These are phyloP conservation scores for Lutjanus erythropterus DNA, from an alignment of 2,113 vertebrate genomes.

Conservation along the genomic window DNA sequence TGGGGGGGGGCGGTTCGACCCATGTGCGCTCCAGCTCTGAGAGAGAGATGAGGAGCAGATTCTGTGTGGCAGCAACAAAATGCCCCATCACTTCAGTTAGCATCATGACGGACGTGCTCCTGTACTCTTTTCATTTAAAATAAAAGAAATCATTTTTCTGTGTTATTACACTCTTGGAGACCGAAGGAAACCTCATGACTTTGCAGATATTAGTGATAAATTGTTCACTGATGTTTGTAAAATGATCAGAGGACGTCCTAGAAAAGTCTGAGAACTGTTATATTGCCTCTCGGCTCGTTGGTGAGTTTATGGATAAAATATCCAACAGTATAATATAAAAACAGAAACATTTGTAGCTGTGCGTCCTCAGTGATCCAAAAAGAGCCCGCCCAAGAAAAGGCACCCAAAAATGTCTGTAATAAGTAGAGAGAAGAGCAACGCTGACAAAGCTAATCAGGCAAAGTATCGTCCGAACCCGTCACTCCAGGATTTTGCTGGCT, in stretches of 20 bases:
- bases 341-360: not conserved
- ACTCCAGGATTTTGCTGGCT: too few relatives aligned
- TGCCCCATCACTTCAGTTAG: conserved; percentile 45
- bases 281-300: not conserved
- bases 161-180: conserved; percentile 2
- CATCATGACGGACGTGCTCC: conserved; percentile 32
- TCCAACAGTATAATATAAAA: not conserved
- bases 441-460: not conserved
- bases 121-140: conserved; percentile 36
- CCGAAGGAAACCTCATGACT: conserved; percentile 38
- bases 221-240: conserved; percentile 51
- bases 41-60: conserved; percentile 78
- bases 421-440: not conserved
- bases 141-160: conserved; percentile 18
- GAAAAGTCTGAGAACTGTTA: conserved; percentile 36
- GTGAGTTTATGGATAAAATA: conserved; percentile 24
- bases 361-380: not conserved
- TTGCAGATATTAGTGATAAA: conserved; percentile 58
- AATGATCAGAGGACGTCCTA: conserved; percentile 55
- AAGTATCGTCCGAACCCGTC: too few relatives aligned
- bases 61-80: conserved; percentile 75
- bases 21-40: conserved; percentile 26
- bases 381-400: not conserved
- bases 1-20: conserved; percentile 37
- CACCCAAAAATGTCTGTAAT: not conserved